Base-by-base conservation (phyloP, 1,140 invertebrate species). In the Coptotermes formosanus region DNA sequence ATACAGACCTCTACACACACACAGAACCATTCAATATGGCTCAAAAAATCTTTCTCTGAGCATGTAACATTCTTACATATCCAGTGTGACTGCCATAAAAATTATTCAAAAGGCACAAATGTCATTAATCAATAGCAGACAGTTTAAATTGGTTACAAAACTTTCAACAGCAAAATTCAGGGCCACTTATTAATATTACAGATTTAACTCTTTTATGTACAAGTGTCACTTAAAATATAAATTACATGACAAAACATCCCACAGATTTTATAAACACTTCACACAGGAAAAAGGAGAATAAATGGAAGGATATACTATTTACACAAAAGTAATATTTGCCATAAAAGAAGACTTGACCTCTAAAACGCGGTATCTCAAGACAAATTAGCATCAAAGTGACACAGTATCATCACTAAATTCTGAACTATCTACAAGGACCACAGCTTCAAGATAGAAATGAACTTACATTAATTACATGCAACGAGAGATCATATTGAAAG, bases 221-320 rank as follows among this genome's bases (percentile, higher is more conserved):
- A 75, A 8, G 1, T 75, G 25, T 30, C n/a, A 75, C 25, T 75
- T 75, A 75, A 75, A 75, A 75, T 25, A 75, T 30, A 75, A 75
- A 75, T 75, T n/a, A 30, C 64, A 75, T 30, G 9, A 30, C 64
- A 75, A 75, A 75, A 75, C 64, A 75, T n/a, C 64, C 64, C 25
- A 75, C 64, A 75, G 64, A 75, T 75, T 75, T 30, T 75, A 75
- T 16, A 75, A 75, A 75, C 64, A 75, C 64, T 75, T n/a, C 64
- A 75, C 25, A 75, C 19, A 75, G n/a, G 4, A 16, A 6, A 75
- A 6, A 30, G 64, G 30, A 75, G 64, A 75, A 75, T 19, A 75
- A n/a, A 30, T n/a, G 64, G 64, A 75, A 75, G n/a, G 52, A 55
- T 30, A 75, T 75, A 38, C 38, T 38, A 75, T 75, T 75, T 75